Base-by-base conservation (phyloP, 1,140 invertebrate species). In the Nebria ingens region DNA sequence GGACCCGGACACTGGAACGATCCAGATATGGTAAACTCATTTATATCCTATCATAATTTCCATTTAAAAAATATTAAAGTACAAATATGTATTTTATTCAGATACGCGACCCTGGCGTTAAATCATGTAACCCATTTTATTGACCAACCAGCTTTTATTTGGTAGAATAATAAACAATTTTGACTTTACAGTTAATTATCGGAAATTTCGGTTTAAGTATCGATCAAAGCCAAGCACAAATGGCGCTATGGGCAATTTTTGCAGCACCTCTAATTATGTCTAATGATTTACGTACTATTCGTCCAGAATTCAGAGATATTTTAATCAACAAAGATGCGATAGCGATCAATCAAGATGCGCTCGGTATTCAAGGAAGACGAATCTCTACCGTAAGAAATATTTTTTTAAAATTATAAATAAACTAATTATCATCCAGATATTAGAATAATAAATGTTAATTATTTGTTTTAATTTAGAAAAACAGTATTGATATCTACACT, bases 1-100 rank as follows among this genome's bases (percentile, higher is more conserved):
- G 91, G 87, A 12, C 90, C 91, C 0, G 90, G 92, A 2, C 83
- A 86, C 59, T 95, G 89, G 88, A 93, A 93, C 70, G 92, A 95
- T 71, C 91, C 91, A 1, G 91, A 95, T 68, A 91, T 92, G 91
- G 85, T 91, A 73, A 57, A n/a, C n/a, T n/a, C n/a, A n/a, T n/a
- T n/a, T n/a, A n/a, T n/a, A n/a, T n/a, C n/a, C n/a, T n/a, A n/a
- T n/a, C n/a, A n/a, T n/a, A n/a, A n/a, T n/a, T n/a, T n/a, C n/a
- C n/a, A n/a, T n/a, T n/a, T n/a, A n/a, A n/a, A n/a, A n/a, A n/a
- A n/a, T n/a, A n/a, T n/a, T n/a, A n/a, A n/a, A n/a, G n/a, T n/a
- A n/a, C n/a, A n/a, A n/a, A n/a, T n/a, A n/a, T n/a, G n/a, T 6
- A 34, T n/a, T n/a, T 34, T 9, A n/a, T 34, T 34, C 6, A 34